Base-by-base conservation (phyloP, 1,140 invertebrate species). In the Bombus sylvicola region DNA sequence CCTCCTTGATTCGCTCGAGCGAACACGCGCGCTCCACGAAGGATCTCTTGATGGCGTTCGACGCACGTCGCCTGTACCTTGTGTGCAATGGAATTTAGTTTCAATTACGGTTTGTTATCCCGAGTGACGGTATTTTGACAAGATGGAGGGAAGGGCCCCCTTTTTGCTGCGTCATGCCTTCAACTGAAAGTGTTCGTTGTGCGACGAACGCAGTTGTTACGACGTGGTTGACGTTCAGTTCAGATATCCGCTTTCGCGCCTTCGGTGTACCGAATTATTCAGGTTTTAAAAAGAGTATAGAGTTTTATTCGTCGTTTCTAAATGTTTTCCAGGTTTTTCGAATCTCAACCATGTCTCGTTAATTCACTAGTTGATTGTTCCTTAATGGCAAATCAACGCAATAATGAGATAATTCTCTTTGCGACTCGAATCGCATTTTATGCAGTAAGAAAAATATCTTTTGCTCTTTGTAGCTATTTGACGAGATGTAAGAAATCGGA, bases 111-210 rank as follows among this genome's bases (percentile, higher is more conserved):
- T 64, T 78, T 41, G 75, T 78, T 78, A 64, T 43, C 37, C 9
- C n/a, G 34, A 41, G 75, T 41, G 75, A 62, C 75, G 28, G 75
- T 78, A 64, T 78, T 78, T 64, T 78, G 75, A 78, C 75, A 78
- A 31, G 57, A 22, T 10, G 37, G 15, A 64, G 34, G 37, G 15
- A 41, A 22, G 31, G 43, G 34, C 22, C 41, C n/a, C 41, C n/a
- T 18, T 43, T 78, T 41, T 28, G 75, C 75, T 3, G 75, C 53
- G 57, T 78, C 75, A 78, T 25, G 28, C 39, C 64, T 22, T 4
- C 4, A 31, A 28, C 25, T n/a, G 57, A 41, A 53, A 31, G 43
- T 31, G 18, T 25, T 43, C 13, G 8, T 28, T 6, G 39, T 3
- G 12, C 1, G 12, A 2, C 10, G 25, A 43, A 6, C 28, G 71